phyloP scores from a whole-genome alignment of 2,113 vertebrate species.

The Lipotes vexillifer region DNA sequence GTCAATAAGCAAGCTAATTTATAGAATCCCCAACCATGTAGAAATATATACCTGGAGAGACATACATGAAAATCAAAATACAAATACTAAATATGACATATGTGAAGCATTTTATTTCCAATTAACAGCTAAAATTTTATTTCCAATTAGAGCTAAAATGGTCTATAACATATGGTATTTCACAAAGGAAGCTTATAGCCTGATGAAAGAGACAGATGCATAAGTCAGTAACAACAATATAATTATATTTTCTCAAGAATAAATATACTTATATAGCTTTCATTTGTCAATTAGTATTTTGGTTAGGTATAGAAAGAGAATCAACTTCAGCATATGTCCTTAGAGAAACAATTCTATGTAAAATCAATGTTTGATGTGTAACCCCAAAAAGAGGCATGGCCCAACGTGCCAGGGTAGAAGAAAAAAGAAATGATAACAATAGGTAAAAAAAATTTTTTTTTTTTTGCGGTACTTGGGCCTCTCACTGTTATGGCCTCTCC shows the following conservation, averaged over 20 bases:
- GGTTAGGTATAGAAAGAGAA: neutral
- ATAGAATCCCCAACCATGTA: neutral
- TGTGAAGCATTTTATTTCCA: neutral
- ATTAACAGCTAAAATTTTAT: neutral
- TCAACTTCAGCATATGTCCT: neutral
- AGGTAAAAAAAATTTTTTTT: neutral
- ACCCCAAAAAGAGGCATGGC: accelerated
- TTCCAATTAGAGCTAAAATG: neutral
- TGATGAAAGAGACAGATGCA: neutral
- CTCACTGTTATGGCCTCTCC: too few species aligned
- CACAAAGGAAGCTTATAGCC: neutral
- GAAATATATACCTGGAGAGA: neutral
- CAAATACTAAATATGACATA: neutral
- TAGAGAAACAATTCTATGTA: neutral
- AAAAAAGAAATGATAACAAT: neutral
- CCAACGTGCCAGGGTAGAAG: neutral
- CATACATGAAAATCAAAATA: neutral
- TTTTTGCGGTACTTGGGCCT: too few species aligned
- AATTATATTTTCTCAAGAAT: neutral
- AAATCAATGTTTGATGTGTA: neutral
- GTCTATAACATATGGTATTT: neutral
- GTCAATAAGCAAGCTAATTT: neutral
- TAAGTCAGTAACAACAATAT: neutral
- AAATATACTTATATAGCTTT: neutral
- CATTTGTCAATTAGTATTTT: neutral